Evolutionary conservation across 2,888 invertebrate species (phyloP).

Genomic region (Athalia rosae): DNA sequence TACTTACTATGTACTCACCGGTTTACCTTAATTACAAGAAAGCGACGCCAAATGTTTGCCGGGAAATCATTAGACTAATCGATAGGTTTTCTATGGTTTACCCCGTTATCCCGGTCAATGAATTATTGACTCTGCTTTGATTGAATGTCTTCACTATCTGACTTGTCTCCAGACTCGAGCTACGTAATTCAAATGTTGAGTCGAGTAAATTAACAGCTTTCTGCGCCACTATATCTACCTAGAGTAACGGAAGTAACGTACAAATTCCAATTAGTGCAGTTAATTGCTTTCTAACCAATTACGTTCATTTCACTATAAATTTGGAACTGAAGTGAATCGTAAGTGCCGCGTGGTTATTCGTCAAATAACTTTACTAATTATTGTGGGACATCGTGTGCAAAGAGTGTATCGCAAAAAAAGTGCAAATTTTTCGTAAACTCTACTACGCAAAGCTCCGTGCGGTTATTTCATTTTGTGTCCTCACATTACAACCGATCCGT

Average conservation of each 20-base stretch:
- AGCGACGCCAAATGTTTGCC: too few relatives aligned
- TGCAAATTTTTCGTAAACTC: too few relatives aligned
- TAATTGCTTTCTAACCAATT: constrained; percentile 14
- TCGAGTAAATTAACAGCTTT: constrained; percentile 17
- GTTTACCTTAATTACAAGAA: too few relatives aligned
- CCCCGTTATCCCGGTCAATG: not conserved
- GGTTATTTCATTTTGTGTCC: too few relatives aligned
- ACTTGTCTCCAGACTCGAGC: constrained; percentile 6
- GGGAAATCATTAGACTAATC: too few relatives aligned
- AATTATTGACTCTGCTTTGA: not conserved
- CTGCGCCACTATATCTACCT: not conserved
- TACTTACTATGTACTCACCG: too few relatives aligned
- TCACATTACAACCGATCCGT: too few relatives aligned
- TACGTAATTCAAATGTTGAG: constrained; percentile 7
- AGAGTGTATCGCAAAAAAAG: too few relatives aligned
- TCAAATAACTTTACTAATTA: not conserved
- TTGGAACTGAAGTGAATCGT: constrained; percentile 7
- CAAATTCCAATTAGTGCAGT: constrained; percentile 28
- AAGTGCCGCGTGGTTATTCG: not conserved
- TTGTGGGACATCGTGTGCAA: not conserved
- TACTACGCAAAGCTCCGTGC: too few relatives aligned
- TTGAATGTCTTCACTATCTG: constrained; percentile 5
- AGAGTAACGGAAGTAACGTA: constrained; percentile 11
- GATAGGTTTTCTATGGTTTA: too few relatives aligned
- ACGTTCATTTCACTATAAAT: constrained; percentile 8